These are phyloP conservation scores for Bungarus multicinctus DNA, from an alignment of 2,113 vertebrate species.

Conservation along the genomic window DNA sequence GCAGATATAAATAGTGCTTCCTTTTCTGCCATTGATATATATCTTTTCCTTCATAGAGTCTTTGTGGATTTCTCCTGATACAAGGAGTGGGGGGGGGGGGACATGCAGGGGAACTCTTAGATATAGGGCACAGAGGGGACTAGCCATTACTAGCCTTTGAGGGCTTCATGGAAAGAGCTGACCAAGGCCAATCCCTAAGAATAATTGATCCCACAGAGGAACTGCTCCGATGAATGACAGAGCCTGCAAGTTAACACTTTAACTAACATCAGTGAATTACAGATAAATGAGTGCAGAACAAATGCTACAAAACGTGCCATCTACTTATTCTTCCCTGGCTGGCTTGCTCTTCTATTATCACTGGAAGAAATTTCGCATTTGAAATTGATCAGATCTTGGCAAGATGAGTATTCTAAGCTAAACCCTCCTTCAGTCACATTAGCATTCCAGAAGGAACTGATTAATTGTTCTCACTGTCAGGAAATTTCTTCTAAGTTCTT, in stretches of 20 bases:
- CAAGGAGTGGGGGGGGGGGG: accelerated
- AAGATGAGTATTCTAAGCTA: no score
- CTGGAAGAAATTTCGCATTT: background rate
- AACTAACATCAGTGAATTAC: background rate
- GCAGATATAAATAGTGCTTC: background rate
- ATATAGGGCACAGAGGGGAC: accelerated
- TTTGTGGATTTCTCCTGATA: background rate
- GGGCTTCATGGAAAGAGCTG: background rate
- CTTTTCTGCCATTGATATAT: accelerated
- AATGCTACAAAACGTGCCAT: background rate
- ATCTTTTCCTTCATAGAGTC: background rate
- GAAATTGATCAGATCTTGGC: background rate
- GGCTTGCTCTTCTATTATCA: background rate
- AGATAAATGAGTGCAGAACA: slow-evolving; percentile 6
- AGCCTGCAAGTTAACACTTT: background rate
- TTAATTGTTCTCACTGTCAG: background rate
- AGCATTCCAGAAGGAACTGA: background rate
- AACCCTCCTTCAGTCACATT: background rate
- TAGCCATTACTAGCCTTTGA: accelerated
- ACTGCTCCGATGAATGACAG: background rate
- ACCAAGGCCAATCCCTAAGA: background rate
- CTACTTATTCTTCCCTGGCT: slow-evolving; percentile 10
- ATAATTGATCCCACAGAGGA: background rate
- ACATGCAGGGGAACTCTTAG: no score
- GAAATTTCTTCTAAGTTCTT: background rate